phyloP scores from a whole-genome alignment of 2,888 invertebrate species.

The Masnerella sp. region DNA sequence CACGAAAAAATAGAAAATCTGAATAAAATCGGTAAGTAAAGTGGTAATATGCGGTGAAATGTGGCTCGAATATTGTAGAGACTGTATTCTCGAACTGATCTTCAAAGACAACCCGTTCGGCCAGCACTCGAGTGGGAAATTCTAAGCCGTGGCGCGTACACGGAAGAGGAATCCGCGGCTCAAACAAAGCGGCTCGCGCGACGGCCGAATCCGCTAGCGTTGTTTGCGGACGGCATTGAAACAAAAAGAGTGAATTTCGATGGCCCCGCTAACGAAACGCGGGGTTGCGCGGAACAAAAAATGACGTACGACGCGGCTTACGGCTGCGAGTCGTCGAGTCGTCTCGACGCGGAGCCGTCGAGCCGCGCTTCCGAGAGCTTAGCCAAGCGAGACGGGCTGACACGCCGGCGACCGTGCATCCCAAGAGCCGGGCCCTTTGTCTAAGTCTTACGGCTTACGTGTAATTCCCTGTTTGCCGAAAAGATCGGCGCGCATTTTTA shows the following conservation, averaged over 20 bases:
- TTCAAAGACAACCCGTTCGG: slow-evolving; percentile 47
- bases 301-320: slow-evolving; percentile 24
- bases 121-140: no score
- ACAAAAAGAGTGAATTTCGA: slow-evolving; percentile 35
- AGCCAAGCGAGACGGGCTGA: slow-evolving; percentile 59
- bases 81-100: no score
- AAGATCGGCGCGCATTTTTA: slow-evolving; percentile 76
- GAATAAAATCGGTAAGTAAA: no score
- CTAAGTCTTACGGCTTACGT: slow-evolving; percentile 82
- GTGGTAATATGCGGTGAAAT: no score
- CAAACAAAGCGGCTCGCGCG: slow-evolving; percentile 72
- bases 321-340: no score
- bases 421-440: slow-evolving; percentile 71
- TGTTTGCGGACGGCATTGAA: slow-evolving; percentile 76
- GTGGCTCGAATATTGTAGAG: no score
- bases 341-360: slow-evolving; percentile 73
- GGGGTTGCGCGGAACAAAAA: slow-evolving; percentile 9
- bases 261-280: slow-evolving; percentile 53
- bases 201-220: slow-evolving; percentile 65
- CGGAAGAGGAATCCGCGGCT: slow-evolving; percentile 74
- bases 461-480: slow-evolving; percentile 83
- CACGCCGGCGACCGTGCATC: slow-evolving; percentile 39
- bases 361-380: slow-evolving; percentile 70
- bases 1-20: no score
- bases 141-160: no score